Evolutionary conservation across 2,113 vertebrate species (phyloP), one percentile per base, ranked within the genome.

Genomic region (Phyllopteryx taeniolatus): DNA sequence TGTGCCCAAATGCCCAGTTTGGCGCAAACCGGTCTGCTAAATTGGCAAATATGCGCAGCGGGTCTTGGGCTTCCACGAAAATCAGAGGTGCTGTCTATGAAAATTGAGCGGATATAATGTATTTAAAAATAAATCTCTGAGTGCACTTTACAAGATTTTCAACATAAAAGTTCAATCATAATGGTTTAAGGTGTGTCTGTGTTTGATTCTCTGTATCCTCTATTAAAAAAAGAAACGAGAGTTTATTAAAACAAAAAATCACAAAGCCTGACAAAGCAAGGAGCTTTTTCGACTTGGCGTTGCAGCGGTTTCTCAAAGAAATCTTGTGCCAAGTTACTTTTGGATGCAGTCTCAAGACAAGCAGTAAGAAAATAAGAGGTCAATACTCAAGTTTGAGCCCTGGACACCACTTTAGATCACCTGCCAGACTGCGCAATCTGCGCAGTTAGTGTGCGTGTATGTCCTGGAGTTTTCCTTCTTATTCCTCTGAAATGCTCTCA

Each of bases 391-490:
- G 20, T 31, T 62, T 54, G 79, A 78, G 71, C 42, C 62, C 46
- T 56, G 74, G 74, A 86, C 54, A 71, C 72, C 46, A 70, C 43
- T 63, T 46, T 2, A n/a, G 72, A 74, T 51, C 72, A 82, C 74
- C 77, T 79, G 76, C 78, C 77, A 84, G 85, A 88, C 72, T 72
- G 67, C 63, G 74, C 51, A 63, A 39, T 49, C 54, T 76, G 73
- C 68, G 35, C 39, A 49, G 54, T 51, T 39, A 46, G 65, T 57
- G 68, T 73, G 51, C 54, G 65, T 57, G 68, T 71, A 47, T 65
- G 68, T 79, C 54, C 63, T 64, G 62, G 71, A 70, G 19, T 17
- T 57, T 72, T 74, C 67, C 73, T 69, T 71, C 66, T 39, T 74
- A 83, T 20, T 65, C 19, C 62, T 59, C 44, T 78, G 46, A 78